These are phyloP conservation scores for Myiotriccus ornatus DNA, from an alignment of 2,797 vertebrate genomes.

Conservation along the genomic window DNA sequence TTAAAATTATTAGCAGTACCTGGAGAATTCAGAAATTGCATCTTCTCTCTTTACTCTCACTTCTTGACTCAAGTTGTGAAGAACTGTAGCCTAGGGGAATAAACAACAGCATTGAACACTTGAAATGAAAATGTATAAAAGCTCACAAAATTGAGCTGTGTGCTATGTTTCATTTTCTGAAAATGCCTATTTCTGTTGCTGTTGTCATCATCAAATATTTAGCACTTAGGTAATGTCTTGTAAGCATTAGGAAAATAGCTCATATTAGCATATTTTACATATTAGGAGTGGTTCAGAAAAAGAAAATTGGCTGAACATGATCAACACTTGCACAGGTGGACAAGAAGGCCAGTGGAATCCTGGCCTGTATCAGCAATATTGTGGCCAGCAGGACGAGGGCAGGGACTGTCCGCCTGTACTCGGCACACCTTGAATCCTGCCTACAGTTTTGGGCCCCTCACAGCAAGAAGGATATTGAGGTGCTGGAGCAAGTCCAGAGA, in stretches of 20 bases:
- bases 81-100: neutral
- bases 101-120: neutral
- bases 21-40: neutral
- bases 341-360: neutral
- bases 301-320: neutral
- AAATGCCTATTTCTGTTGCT: neutral
- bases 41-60: neutral
- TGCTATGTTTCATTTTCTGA: neutral
- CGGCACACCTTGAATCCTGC: neutral
- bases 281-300: neutral
- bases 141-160: neutral
- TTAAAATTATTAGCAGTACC: neutral
- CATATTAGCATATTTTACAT: neutral
- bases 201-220: neutral
- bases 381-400: neutral
- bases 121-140: neutral
- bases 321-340: neutral
- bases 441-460: neutral
- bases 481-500: accelerated
- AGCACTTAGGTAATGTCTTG: neutral
- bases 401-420: too few relatives aligned
- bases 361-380: neutral
- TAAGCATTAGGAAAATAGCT: neutral
- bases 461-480: neutral
- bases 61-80: neutral